Conservation (phyloP, 2,797 vertebrate species). For the Coranthus polyacanthus region DNA sequence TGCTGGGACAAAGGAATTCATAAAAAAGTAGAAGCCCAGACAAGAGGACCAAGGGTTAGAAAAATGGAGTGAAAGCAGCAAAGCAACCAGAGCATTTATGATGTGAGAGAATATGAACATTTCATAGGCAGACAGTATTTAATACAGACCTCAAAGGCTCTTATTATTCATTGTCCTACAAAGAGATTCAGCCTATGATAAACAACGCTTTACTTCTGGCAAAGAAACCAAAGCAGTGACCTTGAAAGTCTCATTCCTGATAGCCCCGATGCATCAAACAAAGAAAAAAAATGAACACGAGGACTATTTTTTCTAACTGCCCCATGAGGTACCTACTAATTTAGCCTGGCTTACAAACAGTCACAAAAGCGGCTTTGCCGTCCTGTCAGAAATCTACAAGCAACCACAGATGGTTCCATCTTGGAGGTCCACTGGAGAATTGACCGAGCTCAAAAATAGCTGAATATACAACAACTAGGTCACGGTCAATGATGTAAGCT, state of each 20-base stretch:
- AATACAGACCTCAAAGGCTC: background rate
- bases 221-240: conserved; percentile 33
- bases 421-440: conserved; percentile 22
- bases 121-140: conserved; percentile 15
- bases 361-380: conserved; percentile 27
- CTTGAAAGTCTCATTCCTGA: conserved; percentile 3
- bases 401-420: conserved; percentile 19
- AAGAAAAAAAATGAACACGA: conserved; percentile 15
- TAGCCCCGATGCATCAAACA: conserved; percentile 11
- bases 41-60: background rate
- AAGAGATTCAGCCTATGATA: conserved; percentile 14
- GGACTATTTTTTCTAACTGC: conserved; percentile 25
- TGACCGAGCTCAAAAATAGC: conserved; percentile 29
- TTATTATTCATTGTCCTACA: conserved; percentile 10
- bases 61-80: conserved; percentile 15
- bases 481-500: conserved; percentile 3
- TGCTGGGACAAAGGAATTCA: conserved; percentile 1
- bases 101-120: background rate
- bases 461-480: conserved; percentile 41
- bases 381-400: conserved; percentile 26
- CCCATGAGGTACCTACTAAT: conserved; percentile 42
- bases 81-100: conserved; percentile 1
- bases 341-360: conserved; percentile 32
- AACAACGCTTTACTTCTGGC: conserved; percentile 36
- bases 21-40: conserved; percentile 15